Conservation (phyloP, 2,888 invertebrate species). For the Torymus texanus region DNA sequence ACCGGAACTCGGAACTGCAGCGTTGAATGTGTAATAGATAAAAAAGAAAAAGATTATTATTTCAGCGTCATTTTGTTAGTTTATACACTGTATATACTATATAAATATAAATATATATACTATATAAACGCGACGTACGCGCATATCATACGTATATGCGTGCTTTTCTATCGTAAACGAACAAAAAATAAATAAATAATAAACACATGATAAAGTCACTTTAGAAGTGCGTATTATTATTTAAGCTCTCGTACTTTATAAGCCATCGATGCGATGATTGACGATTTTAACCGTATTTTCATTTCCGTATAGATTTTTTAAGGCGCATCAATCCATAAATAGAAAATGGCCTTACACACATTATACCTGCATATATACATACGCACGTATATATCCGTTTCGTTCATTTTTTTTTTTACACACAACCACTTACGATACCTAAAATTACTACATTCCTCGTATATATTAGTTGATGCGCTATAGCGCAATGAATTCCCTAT, state of each 20-base stretch:
- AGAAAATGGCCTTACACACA: background rate
- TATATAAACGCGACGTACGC: constrained; percentile 28
- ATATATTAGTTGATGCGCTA: background rate
- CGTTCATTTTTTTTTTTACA: background rate
- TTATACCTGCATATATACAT: too few relatives aligned
- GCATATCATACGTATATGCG: constrained; percentile 50
- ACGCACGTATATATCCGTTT: constrained; percentile 4
- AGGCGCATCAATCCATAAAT: constrained; percentile 13
- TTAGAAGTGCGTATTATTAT: constrained; percentile 25
- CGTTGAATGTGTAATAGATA: constrained; percentile 39
- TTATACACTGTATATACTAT: constrained; percentile 50
- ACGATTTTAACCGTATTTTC: constrained; percentile 15
- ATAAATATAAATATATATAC: constrained; percentile 29
- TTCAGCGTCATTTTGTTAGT: constrained; percentile 43
- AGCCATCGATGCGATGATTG: constrained; percentile 11
- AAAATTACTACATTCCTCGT: constrained; percentile 44
- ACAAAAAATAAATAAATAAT: constrained; percentile 4
- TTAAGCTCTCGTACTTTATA: constrained; percentile 6
- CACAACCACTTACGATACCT: too few relatives aligned
- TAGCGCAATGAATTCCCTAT: too few relatives aligned
- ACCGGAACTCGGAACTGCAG: constrained; percentile 24
- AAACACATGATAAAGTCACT: constrained; percentile 45
- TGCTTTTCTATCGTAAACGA: constrained; percentile 44
- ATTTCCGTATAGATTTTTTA: constrained; percentile 39
- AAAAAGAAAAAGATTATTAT: constrained; percentile 32